phyloP scores from a whole-genome alignment of 2,888 invertebrate genomes.

The Euproctis similis region DNA sequence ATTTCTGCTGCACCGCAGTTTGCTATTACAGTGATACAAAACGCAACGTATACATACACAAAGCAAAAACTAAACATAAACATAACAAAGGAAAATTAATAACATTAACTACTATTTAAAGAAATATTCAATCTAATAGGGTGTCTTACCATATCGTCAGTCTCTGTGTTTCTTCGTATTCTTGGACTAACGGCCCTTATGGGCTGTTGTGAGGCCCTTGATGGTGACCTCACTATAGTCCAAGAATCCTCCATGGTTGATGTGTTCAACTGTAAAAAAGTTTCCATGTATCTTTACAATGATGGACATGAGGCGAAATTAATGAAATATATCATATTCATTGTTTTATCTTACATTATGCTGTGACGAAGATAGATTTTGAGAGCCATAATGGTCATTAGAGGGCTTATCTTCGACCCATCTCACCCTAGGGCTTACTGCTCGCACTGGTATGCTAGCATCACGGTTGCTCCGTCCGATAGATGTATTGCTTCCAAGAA shows the following conservation, averaged over 20 bases:
- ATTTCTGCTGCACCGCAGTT: slow-evolving; percentile 38
- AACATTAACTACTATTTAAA: slow-evolving; percentile 8
- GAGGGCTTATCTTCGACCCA: slow-evolving; percentile 66
- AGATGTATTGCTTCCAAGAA: slow-evolving; percentile 69
- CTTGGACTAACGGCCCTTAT: slow-evolving; percentile 70
- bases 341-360: slow-evolving; percentile 54
- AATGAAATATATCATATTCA: not conserved
- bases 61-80: slow-evolving; percentile 22
- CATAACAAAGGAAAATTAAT: slow-evolving; percentile 15
- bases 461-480: slow-evolving; percentile 65
- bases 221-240: slow-evolving; percentile 57
- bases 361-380: slow-evolving; percentile 59
- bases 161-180: slow-evolving; percentile 60
- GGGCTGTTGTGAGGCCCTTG: slow-evolving; percentile 63
- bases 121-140: slow-evolving; percentile 5
- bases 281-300: not conserved
- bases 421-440: slow-evolving; percentile 69
- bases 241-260: slow-evolving; percentile 54
- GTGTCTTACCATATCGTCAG: slow-evolving; percentile 55
- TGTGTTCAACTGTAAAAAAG: slow-evolving; percentile 41
- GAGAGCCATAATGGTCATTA: slow-evolving; percentile 55
- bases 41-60: slow-evolving; percentile 26
- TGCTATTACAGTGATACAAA: slow-evolving; percentile 43
- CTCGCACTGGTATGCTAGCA: slow-evolving; percentile 66
- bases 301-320: not conserved